Evolutionary conservation across 2,797 vertebrate species (phyloP).

Genomic region (Pithecia hirsuta): DNA sequence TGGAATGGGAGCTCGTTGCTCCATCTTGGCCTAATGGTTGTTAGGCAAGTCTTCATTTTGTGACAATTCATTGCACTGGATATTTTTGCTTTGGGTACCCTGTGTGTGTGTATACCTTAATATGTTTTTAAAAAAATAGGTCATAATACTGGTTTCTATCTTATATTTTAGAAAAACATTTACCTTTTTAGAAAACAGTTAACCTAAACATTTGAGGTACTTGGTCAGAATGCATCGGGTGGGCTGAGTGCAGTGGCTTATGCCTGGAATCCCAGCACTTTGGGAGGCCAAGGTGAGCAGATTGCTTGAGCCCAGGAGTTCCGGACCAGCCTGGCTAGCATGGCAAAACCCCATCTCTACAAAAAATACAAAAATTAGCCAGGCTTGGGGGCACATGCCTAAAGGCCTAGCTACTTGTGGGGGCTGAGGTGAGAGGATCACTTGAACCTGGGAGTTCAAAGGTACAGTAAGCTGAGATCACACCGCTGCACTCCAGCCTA

Average conservation of each 20-base stretch:
- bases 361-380: background rate
- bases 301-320: background rate
- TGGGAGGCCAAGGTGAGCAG: background rate
- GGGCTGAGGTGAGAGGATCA: background rate
- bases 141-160: background rate
- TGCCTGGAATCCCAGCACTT: background rate
- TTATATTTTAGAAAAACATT: background rate
- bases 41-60: background rate
- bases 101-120: background rate
- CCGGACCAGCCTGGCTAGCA: background rate
- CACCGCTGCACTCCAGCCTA: background rate
- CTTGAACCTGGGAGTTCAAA: background rate
- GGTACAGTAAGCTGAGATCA: background rate
- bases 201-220: background rate
- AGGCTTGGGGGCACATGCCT: fast-evolving
- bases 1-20: background rate
- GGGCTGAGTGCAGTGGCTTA: background rate
- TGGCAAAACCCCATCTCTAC: background rate
- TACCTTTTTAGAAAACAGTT: background rate
- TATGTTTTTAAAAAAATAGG: background rate
- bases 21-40: background rate
- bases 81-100: background rate
- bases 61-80: background rate
- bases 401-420: background rate
- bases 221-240: background rate